phyloP scores from a whole-genome alignment of 2,113 vertebrate species.

The Pachycephala philippinensis region DNA sequence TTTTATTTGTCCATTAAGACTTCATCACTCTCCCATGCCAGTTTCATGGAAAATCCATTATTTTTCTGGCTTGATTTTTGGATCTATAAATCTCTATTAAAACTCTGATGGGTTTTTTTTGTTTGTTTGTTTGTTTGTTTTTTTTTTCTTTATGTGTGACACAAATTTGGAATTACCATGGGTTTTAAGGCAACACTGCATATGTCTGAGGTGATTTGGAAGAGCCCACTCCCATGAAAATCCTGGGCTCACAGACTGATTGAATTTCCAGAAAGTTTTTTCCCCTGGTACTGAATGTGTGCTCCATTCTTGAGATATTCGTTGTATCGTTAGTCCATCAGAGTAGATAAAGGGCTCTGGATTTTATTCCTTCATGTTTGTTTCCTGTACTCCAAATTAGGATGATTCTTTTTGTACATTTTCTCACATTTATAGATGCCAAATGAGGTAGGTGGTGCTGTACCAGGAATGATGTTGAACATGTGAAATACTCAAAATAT shows the following conservation, averaged over 20 bases:
- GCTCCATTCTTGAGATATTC: rapidly evolving
- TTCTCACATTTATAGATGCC: not conserved
- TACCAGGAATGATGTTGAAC: not conserved
- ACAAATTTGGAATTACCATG: not conserved
- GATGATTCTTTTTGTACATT: not conserved
- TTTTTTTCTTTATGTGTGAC: not conserved
- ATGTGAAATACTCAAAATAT: not conserved
- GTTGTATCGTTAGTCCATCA: not conserved
- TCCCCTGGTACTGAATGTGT: rapidly evolving
- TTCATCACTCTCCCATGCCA: not conserved
- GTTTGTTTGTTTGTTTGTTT: not conserved
- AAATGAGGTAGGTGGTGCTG: not conserved
- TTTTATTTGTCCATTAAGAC: not conserved
- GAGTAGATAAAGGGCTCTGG: not conserved
- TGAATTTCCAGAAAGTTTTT: rapidly evolving
- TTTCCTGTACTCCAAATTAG: not conserved
- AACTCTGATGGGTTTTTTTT: not conserved
- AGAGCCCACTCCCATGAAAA: not conserved
- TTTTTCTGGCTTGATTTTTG: not conserved
- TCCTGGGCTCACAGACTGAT: not conserved
- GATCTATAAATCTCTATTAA: not conserved
- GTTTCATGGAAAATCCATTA: not conserved
- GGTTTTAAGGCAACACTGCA: not conserved
- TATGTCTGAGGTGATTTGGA: not conserved
- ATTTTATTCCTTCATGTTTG: not conserved